phyloP scores from a whole-genome alignment of 2,888 invertebrate genomes.

The Agapetus fuscipes region DNA sequence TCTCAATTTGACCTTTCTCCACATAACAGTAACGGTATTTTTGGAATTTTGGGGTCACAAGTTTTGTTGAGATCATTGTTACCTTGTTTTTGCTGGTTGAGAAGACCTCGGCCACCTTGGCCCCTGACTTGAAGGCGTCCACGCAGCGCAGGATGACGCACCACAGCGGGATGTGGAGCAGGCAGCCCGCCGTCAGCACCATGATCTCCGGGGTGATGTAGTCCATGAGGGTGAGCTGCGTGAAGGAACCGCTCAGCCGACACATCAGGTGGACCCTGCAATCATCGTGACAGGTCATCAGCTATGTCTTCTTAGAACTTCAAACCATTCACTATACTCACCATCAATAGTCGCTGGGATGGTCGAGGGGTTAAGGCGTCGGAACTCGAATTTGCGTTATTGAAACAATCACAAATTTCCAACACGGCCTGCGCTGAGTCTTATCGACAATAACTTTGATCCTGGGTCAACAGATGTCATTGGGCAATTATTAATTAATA shows the following conservation, averaged over 20 bases:
- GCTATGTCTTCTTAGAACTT: too few species aligned
- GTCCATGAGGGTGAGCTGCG: constrained; percentile 51
- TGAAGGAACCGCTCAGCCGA: constrained; percentile 57
- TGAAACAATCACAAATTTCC: too few species aligned
- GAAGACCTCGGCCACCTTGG: constrained; percentile 43
- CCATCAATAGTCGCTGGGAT: too few species aligned
- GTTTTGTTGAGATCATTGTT: background rate
- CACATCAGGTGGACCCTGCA: constrained; percentile 60
- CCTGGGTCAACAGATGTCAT: too few species aligned
- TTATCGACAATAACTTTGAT: too few species aligned
- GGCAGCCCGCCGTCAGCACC: constrained; percentile 53
- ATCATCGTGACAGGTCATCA: background rate
- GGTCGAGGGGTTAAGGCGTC: too few species aligned
- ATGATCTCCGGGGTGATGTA: constrained; percentile 66
- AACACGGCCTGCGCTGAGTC: too few species aligned
- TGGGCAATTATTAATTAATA: too few species aligned
- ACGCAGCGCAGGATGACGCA: constrained; percentile 52
- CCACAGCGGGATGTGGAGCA: constrained; percentile 60
- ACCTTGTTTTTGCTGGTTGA: constrained; percentile 16
- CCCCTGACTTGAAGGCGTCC: constrained; percentile 60
- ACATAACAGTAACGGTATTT: background rate
- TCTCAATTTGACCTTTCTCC: too few species aligned
- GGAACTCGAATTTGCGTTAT: too few species aligned
- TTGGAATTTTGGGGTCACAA: background rate
- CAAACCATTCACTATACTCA: too few species aligned